Conservation (phyloP, 2,888 invertebrate species). For the Conops quadrifasciatus region DNA sequence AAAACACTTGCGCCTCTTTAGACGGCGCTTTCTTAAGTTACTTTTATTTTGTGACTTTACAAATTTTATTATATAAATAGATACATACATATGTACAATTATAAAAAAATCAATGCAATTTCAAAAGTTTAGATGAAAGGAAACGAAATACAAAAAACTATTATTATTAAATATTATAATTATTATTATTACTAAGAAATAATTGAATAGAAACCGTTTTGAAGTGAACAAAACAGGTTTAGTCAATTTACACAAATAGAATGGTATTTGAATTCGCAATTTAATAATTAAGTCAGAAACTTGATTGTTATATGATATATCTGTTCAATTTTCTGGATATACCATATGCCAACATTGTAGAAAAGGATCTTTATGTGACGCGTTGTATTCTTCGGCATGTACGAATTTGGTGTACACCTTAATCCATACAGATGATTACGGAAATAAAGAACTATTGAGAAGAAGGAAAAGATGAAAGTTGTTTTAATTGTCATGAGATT, state of each 20-base stretch:
- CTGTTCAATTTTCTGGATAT: neutral
- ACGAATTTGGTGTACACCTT: too few relatives aligned
- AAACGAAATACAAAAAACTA: neutral
- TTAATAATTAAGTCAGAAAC: neutral
- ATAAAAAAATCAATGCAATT: neutral
- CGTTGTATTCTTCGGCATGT: too few relatives aligned
- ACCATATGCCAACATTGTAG: too few relatives aligned
- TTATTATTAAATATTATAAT: neutral
- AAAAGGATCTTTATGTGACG: too few relatives aligned
- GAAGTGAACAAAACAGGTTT: neutral
- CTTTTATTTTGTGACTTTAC: neutral
- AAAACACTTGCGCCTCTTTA: too few relatives aligned
- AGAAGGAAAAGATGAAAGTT: too few relatives aligned
- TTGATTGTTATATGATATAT: neutral
- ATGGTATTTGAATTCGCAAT: neutral
- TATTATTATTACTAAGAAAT: neutral
- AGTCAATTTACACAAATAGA: neutral
- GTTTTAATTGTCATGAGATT: too few relatives aligned
- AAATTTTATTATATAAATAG: neutral
- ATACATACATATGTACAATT: neutral
- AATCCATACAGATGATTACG: too few relatives aligned
- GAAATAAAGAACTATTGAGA: too few relatives aligned
- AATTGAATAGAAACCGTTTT: neutral
- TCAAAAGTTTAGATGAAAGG: neutral
- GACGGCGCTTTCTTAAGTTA: neutral